Evolutionary conservation across 2,888 invertebrate genomes (phyloP).

Genomic region (Sarcophaga subvicina): DNA sequence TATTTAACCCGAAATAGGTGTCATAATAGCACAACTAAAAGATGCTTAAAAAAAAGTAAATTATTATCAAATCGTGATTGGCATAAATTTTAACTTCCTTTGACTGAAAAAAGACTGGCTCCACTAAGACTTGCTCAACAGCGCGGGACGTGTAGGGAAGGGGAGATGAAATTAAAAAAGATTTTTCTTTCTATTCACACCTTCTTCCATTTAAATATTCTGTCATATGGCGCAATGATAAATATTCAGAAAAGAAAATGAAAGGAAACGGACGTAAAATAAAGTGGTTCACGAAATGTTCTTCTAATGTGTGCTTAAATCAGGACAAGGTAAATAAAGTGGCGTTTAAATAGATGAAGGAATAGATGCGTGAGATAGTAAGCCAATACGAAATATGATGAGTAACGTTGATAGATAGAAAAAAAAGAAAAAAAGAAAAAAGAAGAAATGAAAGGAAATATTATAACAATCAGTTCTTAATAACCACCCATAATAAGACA

Average conservation of each 20-base stretch:
- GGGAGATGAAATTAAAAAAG: constrained; percentile 38
- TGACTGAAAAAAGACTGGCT: constrained; percentile 10
- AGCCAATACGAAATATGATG: neutral
- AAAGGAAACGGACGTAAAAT: constrained; percentile 9
- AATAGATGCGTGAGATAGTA: constrained; percentile 13
- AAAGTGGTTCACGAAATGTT: constrained; percentile 38
- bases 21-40: constrained; percentile 68
- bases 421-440: constrained; percentile 1
- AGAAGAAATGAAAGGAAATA: neutral
- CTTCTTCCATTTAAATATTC: constrained; percentile 25
- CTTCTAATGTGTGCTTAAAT: constrained; percentile 47
- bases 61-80: constrained; percentile 69
- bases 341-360: constrained; percentile 16
- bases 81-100: constrained; percentile 47
- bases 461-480: constrained; percentile 60
- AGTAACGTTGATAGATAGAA: neutral
- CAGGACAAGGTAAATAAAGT: constrained; percentile 15
- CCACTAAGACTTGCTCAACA: neutral
- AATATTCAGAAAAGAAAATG: neutral
- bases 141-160: neutral
- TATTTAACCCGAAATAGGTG: constrained; percentile 69
- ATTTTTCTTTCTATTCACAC: constrained; percentile 54
- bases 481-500: constrained; percentile 24
- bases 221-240: constrained; percentile 8
- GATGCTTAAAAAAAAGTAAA: constrained; percentile 62